Base-by-base conservation (phyloP, 2,888 invertebrate species). In the Cantharis flavilabris region DNA sequence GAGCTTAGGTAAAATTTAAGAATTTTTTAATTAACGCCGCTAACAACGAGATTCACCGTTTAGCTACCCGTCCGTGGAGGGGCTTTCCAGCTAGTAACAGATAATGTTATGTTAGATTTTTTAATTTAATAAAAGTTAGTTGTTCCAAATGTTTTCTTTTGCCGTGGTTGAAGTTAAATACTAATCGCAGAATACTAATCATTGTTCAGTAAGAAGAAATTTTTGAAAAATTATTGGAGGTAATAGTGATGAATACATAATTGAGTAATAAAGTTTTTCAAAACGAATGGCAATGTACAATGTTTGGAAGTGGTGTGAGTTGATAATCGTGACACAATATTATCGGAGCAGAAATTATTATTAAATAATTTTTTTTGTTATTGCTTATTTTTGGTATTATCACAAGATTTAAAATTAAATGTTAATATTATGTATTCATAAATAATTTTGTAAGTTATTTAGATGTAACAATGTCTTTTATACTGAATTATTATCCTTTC, bases 401-500 rank as follows among this genome's bases (percentile, higher is more conserved):
- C 7, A n/a, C 49, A 49, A n/a, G 49, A n/a, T 49, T 49, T 49
- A 49, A 30, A 49, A 49, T 49, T n/a, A 49, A 49, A 49, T 49
- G n/a, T 49, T 49, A 49, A 49, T 49, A 70, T 20, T 72, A 73
- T 73, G 72, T 76, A 76, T 76, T 73, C 70, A 76, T 72, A 76
- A 70, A 30, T 73, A 69, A 62, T 70, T 75, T 62, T 64, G 28
- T 63, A 70, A 84, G 83, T 85, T 83, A 84, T 84, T 83, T 84
- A 83, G 81, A 81, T 78, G 81, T 80, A 82, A 80, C 82, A 80
- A 80, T 81, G 84, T 84, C 83, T 82, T 84, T 84, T 83, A 81
- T 81, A 80, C 85, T 86, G 85, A 86, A 85, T 86, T 86, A 86
- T 86, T 85, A 85, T 84, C 84, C 86, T 85, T 85, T 85, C 84